Percentiles rank a stretch among this genome's conserved stretches.
These are phyloP conservation scores for Protonemura montana DNA, from an alignment of 2,888 invertebrate species.

Conservation along the genomic window DNA sequence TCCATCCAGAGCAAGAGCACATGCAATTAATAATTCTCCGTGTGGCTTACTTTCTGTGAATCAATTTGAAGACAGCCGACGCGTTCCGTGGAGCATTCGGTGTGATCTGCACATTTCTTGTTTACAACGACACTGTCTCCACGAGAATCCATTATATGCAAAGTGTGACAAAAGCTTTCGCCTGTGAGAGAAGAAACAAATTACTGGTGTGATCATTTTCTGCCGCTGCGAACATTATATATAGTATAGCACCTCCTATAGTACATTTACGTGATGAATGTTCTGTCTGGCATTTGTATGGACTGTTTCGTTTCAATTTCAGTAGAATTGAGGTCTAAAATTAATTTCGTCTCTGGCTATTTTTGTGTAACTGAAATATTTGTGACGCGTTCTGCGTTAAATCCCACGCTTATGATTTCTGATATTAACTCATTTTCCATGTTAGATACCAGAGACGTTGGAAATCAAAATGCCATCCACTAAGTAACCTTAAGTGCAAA, in stretches of 20 bases:
- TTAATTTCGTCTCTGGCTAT: neutral
- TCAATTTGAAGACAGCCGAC: slow-evolving; percentile 70
- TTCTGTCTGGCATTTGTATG: neutral
- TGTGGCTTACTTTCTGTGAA: slow-evolving; percentile 64
- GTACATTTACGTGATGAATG: neutral
- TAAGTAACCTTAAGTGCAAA: too few species aligned
- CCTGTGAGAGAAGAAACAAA: slow-evolving; percentile 55
- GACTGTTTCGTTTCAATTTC: neutral
- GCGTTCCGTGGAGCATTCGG: slow-evolving; percentile 66
- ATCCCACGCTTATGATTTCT: too few species aligned
- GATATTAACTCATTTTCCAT: too few species aligned
- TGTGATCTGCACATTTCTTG: slow-evolving; percentile 69
- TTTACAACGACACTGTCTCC: slow-evolving; percentile 70
- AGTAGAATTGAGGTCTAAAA: neutral
- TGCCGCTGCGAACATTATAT: neutral
- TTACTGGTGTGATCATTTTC: neutral
- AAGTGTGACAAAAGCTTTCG: slow-evolving; percentile 68
- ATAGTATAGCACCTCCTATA: too few species aligned
- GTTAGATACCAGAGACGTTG: too few species aligned
- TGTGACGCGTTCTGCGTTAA: neutral
- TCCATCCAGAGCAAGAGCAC: too few species aligned
- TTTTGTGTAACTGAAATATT: neutral
- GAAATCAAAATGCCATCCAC: too few species aligned
- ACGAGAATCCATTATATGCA: slow-evolving; percentile 70
- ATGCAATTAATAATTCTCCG: neutral